Conservation (phyloP, 2,888 invertebrate genomes). For the Sepioteuthis lessoniana region DNA sequence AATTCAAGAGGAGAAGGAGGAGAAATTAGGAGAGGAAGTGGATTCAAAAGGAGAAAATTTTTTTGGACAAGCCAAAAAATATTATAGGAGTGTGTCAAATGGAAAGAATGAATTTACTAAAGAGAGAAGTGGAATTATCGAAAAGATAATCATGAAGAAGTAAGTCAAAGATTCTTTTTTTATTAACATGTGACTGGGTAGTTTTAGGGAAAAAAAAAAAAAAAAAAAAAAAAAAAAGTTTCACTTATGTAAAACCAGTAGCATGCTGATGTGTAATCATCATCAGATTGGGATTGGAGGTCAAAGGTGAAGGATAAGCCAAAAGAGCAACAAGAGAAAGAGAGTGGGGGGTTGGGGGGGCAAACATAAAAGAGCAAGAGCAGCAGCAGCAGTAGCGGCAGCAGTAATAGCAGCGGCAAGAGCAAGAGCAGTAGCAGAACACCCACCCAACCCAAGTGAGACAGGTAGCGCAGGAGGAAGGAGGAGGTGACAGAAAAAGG, state of each 20-base stretch:
- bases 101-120: not conserved
- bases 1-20: not conserved
- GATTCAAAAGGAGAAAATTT: not conserved
- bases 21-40: not conserved
- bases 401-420: not conserved
- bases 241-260: not conserved
- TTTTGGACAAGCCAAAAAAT: not conserved
- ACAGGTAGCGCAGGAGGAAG: conserved; percentile 33
- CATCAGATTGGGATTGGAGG: not conserved
- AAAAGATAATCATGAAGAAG: not conserved
- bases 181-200: not conserved
- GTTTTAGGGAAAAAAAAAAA: not conserved
- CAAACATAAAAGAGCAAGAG: conserved; percentile 20
- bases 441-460: not conserved
- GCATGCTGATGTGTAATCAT: conserved; percentile 9
- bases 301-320: not conserved
- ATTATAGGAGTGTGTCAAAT: too few species aligned
- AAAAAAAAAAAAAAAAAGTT: not conserved
- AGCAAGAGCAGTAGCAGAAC: conserved; percentile 10
- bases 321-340: not conserved
- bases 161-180: not conserved
- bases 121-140: not conserved
- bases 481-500: not conserved
- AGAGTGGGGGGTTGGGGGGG: not conserved
- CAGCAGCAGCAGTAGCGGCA: not conserved